Evolutionary conservation across 2,113 vertebrate species (phyloP).

Genomic region (Xiphorhynchus elegans): DNA sequence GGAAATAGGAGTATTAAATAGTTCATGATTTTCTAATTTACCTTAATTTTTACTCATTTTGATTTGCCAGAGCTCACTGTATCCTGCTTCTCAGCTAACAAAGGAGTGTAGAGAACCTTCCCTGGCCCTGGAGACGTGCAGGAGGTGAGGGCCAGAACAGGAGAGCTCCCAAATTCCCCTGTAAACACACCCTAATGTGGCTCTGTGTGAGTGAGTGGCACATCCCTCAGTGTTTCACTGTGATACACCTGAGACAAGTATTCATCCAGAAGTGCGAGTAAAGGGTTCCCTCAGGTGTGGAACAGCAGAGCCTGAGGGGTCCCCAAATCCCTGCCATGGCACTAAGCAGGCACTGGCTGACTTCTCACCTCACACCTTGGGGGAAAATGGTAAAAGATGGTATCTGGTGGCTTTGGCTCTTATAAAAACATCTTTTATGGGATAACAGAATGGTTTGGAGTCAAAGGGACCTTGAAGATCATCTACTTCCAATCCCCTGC

Average conservation of each 20-base stretch:
- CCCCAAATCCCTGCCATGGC: not conserved
- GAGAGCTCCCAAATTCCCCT: accelerated
- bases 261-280: not conserved
- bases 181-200: accelerated
- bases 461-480: not conserved
- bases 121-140: accelerated
- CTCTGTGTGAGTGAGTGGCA: accelerated
- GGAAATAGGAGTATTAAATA: constrained; percentile 25
- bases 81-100: not conserved
- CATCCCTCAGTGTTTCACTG: accelerated
- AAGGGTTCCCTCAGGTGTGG: not conserved
- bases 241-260: accelerated
- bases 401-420: not conserved
- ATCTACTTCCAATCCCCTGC: not conserved
- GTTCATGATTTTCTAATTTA: constrained; percentile 28
- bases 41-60: constrained; percentile 17
- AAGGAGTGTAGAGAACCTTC: not conserved
- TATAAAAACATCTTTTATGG: not conserved
- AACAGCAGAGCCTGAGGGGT: not conserved
- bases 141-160: not conserved
- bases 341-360: too few species aligned
- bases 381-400: accelerated
- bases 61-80: not conserved
- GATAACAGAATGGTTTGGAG: not conserved
- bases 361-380: not conserved